Evolutionary conservation across 2,888 invertebrate species (phyloP), one percentile per base, ranked within the genome.

Genomic region (Melipona bicolor): DNA sequence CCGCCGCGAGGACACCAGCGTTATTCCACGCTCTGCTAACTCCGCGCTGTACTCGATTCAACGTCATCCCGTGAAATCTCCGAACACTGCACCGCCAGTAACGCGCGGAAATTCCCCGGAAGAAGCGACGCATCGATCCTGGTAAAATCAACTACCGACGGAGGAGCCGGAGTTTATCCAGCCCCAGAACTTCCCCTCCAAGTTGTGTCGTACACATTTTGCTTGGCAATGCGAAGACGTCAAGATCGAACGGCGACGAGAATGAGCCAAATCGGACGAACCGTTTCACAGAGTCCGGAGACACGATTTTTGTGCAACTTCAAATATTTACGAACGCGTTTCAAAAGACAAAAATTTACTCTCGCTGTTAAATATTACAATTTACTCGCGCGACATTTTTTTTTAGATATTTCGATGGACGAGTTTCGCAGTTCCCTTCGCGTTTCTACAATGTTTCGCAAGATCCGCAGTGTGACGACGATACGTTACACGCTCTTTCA

Each of bases 141-240:
- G 24, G 5, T 32, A 43, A 71, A 61, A 67, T 24, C 52, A 72
- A 59, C 65, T 79, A 36, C 17, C 21, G 17, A 4, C 32, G 27
- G 24, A 24, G 56, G 24, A 49, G 56, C 56, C 62, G 32, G 21
- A 73, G 62, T 64, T 81, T 69, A 81, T 81, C 68, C 73, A 73
- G 19, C 56, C 62, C 3, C 17, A 32, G 13, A 81, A 81, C 43
- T 68, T 81, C 69, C 69, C n/a, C 50, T 67, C 24, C 50, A 4
- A 17, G 24, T 32, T n/a, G 49, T 13, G 62, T 68, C 36, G 17
- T 15, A 61, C 77, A 69, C 61, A 69, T 49, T 69, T 43, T 36
- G 17, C 32, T 50, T 43, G 24, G 54, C 6, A 15, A 49, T 69
- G 27, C 65, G 43, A 77, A 49, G 84, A 62, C 52, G 74, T 50